Base-by-base conservation (phyloP, 1,140 invertebrate species). In the Streblospio benedicti region DNA sequence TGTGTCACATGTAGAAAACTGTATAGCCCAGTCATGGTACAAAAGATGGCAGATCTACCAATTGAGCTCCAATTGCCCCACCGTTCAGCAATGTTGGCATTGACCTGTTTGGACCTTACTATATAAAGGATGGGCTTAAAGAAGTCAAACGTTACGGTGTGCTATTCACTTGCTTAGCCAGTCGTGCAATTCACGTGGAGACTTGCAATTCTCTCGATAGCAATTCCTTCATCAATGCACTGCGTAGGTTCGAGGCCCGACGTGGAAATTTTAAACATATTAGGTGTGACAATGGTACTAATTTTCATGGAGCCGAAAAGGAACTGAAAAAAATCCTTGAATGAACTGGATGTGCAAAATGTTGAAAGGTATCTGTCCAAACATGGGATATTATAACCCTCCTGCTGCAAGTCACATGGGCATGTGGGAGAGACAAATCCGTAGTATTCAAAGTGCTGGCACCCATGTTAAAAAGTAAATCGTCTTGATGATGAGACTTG, bases 181-280 rank as follows among this genome's bases (percentile, higher is more conserved):
- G 27, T 18, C 27, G 62, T 49, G 58, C 45, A 6, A 52, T 69
- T 23, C 66, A 75, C 45, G 41, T 76, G 14, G 79, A 81, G 45
- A 30, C 73, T 6, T 73, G 68, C 0, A 62, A 65, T 14, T 67
- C 65, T 4, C 54, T 81, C 2, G 59, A 67, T 2, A 75, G 75
- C 0, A 68, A 76, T 31, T 67, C 67, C 0, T 79, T 77, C 52
- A 47, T 80, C 20, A 65, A 66, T 33, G 67, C 69, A 18, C 50
- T 81, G 1, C 49, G 71, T 18, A 47, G 77, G 32, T 77, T 81
- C 62, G 68, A 80, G n/a, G 66, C 72, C 16, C 59, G 74, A 30
- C 60, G 76, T 38, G 74, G 73, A 41, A 52, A 65, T 33, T 64
- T 70, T 2, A 38, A 31, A 6, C 35, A 69, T 41, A 64, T 78